Evolutionary conservation across 1,140 invertebrate species (phyloP), one percentile per base, ranked within the genome.

Genomic region (Scaptodrosophila lebanonensis): DNA sequence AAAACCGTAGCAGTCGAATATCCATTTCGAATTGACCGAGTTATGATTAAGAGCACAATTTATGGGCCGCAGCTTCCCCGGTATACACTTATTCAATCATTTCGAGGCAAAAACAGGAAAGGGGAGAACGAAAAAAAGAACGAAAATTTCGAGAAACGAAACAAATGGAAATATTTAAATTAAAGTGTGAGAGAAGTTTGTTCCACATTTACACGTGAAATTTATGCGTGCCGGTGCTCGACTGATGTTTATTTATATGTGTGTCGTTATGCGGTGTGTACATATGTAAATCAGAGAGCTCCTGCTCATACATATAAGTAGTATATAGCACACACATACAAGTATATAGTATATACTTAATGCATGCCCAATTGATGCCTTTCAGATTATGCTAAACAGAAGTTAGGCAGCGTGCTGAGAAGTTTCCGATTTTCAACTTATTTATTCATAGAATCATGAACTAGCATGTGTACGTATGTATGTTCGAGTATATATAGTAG

Each of bases 161-260:
- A 22, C 35, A 51, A 47, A 17, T 33, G 25, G 16, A 30, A 12
- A 56, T 25, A 54, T 13, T 5, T 49, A 33, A 51, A 39, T 66
- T 36, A 66, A 66, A 56, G 47, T 44, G 47, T 44, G 49, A 35
- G 47, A 49, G 62, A 50, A 64, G 66, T 79, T 73, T 77, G 73
- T 79, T 54, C 73, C 73, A 79, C 73, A 73, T 77, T 77, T 73
- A 71, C 73, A 68, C 69, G 72, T 67, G 68, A 79, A 68, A 77
- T 77, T 79, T 77, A 77, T 77, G 73, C 72, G 73, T 79, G 72
- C 63, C 58, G 9, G 58, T 53, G 50, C 18, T 43, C 48, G 53
- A 62, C 51, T 48, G 49, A 40, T 51, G 72, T 77, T 76, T 77
- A 72, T 77, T 77, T 77, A 77, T 77, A 73, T 59, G 62, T 60